Conservation (phyloP, 2,888 invertebrate species). For the Lasioglossum pauxillum region DNA sequence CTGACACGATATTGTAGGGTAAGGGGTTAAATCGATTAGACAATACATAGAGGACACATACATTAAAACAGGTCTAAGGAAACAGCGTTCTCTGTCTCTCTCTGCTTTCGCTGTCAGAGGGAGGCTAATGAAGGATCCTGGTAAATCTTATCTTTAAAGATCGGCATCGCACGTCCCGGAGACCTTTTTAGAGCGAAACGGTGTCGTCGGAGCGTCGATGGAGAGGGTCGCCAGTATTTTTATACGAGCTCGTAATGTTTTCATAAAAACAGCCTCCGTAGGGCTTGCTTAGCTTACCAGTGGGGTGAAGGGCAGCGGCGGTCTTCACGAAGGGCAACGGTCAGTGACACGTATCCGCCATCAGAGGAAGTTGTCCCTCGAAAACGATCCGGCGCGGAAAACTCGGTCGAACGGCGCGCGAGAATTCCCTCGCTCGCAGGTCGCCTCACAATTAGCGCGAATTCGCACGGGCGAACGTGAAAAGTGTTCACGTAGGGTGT, state of each 20-base stretch:
- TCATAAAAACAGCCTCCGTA: conserved; percentile 4
- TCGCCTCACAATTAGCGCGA: conserved; percentile 59
- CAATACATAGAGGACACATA: too few relatives aligned
- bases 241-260: background rate
- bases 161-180: background rate
- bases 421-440: conserved; percentile 45
- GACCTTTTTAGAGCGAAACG: conserved; percentile 7
- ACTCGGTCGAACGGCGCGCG: conserved; percentile 35
- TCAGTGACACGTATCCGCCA: conserved; percentile 11
- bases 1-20: too few relatives aligned
- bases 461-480: conserved; percentile 59
- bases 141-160: conserved; percentile 8
- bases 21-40: background rate
- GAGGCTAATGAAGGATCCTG: background rate
- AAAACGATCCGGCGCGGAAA: conserved; percentile 20
- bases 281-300: background rate
- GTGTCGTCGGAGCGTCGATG: background rate
- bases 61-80: background rate
- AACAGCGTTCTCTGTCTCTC: background rate
- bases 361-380: conserved; percentile 20
- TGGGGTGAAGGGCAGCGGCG: background rate
- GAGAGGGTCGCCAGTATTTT: background rate
- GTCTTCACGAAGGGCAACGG: conserved; percentile 5
- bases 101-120: background rate
- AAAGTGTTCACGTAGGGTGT: conserved; percentile 54